A percentile compares a stretch with the other conserved stretches of the same genome.
phyloP scores from a whole-genome alignment of 2,797 vertebrate genomes.

The Mus spretus region DNA sequence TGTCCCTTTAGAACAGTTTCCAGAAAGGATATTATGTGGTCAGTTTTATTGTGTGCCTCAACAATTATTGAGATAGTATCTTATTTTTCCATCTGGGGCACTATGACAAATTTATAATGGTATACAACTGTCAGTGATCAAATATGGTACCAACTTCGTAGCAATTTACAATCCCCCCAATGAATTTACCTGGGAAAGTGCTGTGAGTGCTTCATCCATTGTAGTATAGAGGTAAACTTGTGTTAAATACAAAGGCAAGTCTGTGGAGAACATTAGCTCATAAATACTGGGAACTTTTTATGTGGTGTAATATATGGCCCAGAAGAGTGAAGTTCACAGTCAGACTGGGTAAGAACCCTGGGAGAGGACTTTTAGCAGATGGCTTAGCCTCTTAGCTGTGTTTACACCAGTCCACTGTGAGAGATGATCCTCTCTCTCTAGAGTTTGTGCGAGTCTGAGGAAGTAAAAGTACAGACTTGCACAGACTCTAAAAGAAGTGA shows the following conservation, averaged over 20 bases:
- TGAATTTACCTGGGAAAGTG: slow-evolving; percentile 21
- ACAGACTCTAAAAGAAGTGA: not conserved
- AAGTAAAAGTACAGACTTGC: slow-evolving; percentile 43
- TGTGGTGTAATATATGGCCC: not conserved
- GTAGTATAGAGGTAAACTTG: slow-evolving; percentile 9
- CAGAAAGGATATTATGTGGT: slow-evolving; percentile 53
- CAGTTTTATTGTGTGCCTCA: slow-evolving; percentile 45
- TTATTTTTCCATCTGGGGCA: slow-evolving; percentile 53
- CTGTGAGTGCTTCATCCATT: slow-evolving; percentile 18
- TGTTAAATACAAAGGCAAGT: slow-evolving; percentile 31
- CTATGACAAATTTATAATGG: slow-evolving; percentile 50
- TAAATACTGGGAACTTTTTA: not conserved
- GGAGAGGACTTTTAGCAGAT: not conserved
- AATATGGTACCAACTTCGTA: slow-evolving; percentile 16
- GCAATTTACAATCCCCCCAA: slow-evolving; percentile 2
- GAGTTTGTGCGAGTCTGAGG: slow-evolving; percentile 18
- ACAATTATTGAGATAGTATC: slow-evolving; percentile 5
- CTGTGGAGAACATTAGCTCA: not conserved
- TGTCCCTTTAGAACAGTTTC: slow-evolving; percentile 59
- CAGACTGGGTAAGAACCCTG: not conserved
- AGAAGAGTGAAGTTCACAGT: not conserved
- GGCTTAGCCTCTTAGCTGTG: not conserved
- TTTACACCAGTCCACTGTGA: not conserved
- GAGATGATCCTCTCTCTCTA: not conserved
- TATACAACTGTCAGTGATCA: slow-evolving; percentile 27